Conservation (phyloP, 2,797 vertebrate species). For the Heterohyrax brucei region DNA sequence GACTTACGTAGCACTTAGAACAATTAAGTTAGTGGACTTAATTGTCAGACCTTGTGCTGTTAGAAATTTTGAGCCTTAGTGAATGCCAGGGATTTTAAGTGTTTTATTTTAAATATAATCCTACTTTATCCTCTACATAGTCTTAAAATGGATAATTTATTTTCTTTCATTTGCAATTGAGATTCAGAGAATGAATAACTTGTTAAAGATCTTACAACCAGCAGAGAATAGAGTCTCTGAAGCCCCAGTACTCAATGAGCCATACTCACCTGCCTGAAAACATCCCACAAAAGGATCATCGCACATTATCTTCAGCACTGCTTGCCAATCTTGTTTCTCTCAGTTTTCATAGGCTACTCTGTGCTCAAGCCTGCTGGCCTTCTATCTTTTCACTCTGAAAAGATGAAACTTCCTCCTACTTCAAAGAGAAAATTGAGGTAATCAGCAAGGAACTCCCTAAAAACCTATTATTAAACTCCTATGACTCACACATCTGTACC, state of each 20-base stretch:
- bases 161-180: background rate
- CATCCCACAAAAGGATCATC: background rate
- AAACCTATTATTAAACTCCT: background rate
- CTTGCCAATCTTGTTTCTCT: background rate
- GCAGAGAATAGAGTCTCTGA: background rate
- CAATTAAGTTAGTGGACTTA: too few species aligned
- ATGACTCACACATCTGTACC: background rate
- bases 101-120: constrained; percentile 4
- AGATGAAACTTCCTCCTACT: constrained; percentile 13
- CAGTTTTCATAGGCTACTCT: background rate
- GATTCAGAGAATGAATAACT: background rate
- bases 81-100: background rate
- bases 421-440: background rate
- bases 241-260: background rate
- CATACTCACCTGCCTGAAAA: background rate
- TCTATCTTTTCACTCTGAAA: background rate
- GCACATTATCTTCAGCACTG: background rate
- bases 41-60: background rate
- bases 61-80: background rate
- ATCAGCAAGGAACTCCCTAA: background rate
- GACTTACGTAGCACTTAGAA: too few species aligned
- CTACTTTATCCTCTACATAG: constrained; percentile 12
- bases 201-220: background rate
- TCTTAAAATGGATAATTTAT: background rate
- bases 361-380: background rate